These are phyloP conservation scores for Lophura swinhoii DNA, from an alignment of 2,797 vertebrate species.

Conservation along the genomic window DNA sequence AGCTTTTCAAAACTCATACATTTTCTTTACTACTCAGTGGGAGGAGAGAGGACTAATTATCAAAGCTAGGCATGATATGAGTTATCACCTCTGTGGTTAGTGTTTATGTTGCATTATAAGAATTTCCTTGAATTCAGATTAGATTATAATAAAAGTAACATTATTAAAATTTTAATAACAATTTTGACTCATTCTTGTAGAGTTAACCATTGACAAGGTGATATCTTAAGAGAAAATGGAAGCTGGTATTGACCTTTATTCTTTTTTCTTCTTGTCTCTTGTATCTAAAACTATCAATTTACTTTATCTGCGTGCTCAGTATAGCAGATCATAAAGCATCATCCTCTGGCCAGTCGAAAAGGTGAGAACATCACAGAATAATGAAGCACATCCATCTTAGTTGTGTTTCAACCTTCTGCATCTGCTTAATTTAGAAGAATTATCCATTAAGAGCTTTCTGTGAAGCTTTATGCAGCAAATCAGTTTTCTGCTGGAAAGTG, in stretches of 20 bases:
- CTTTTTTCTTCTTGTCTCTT: neutral
- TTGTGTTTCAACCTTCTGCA: neutral
- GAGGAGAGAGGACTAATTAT: slow-evolving; percentile 22
- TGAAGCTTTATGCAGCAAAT: neutral
- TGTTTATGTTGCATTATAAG: neutral
- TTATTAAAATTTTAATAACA: neutral
- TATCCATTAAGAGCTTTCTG: neutral
- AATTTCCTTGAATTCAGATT: neutral
- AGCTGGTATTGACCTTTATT: neutral
- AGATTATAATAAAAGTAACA: neutral
- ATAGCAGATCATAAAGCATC: neutral
- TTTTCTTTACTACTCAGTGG: slow-evolving; percentile 10
- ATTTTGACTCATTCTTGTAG: neutral
- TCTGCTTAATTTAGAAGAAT: slow-evolving; percentile 18
- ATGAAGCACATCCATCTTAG: neutral
- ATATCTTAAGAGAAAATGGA: neutral
- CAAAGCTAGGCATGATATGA: neutral
- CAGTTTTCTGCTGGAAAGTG: neutral
- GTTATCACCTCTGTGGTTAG: neutral
- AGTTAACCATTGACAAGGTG: neutral
- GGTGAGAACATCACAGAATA: neutral
- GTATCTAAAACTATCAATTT: neutral
- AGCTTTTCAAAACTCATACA: neutral
- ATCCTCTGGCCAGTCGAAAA: neutral
- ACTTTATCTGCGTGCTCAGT: neutral